Base-by-base conservation (phyloP, 2,113 vertebrate species). In the Raphicerus campestris region DNA sequence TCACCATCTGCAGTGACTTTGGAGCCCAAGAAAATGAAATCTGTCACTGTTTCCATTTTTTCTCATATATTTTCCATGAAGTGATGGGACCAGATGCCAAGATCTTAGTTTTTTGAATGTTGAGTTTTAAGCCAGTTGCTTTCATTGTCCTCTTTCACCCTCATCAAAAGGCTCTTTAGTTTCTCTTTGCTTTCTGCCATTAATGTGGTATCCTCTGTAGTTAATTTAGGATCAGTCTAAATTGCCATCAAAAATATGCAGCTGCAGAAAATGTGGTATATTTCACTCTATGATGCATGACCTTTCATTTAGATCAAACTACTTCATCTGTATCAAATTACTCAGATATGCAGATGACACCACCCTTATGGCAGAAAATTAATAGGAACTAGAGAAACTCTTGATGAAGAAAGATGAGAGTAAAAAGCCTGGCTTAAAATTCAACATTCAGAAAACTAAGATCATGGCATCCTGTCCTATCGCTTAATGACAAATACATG, bases 301-400 rank as follows among this genome's bases (percentile, higher is more conserved):
- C 47, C 77, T 96, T 96, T 82, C 26, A 20, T 55, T 78, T 93
- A 94, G 70, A 93, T 83, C 73, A 93, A 91, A 53, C 49, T 17
- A 81, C 10, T 83, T 28, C 47, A 53, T 92, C 15, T 9, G 82
- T 94, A 35, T 91, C 70, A 94, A 85, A 39, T 20, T 39, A 39
- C n/a, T 39, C n/a, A 39, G 66, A 70, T 39, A 70, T 39, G 19
- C 66, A 70, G 66, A 70, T 70, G 66, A 70, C 19, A 70, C 66
- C 10, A 70, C n/a, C 66, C n/a, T 70, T 70, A 39, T 70, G 10
- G n/a, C 66, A 70, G 19, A 70, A 70, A 70, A 70, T 70, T n/a
- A 70, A 39, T 70, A 70, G n/a, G 66, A 39, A 39, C n/a, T 39
- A 70, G 35, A 70, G 19, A 70, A 70, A 5, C 19, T 70, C 66